Evolutionary conservation across 2,888 invertebrate species (phyloP).

Genomic region (Lampropteryx suffumata): DNA sequence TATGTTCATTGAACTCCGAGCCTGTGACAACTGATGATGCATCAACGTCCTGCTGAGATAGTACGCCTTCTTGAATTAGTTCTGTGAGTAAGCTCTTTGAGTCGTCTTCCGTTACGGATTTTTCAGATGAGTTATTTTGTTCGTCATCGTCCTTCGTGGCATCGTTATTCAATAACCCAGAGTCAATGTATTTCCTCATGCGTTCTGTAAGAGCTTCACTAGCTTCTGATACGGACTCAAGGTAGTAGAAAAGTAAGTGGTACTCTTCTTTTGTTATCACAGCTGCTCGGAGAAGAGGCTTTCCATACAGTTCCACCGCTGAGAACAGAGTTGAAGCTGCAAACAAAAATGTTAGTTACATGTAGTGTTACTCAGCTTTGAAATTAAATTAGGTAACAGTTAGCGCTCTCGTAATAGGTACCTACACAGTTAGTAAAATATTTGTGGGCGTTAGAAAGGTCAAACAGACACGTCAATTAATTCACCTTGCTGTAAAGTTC

Average conservation of each 20-base stretch:
- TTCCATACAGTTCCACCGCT: slow-evolving; percentile 85
- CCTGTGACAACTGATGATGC: slow-evolving; percentile 64
- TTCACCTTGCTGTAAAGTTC: slow-evolving; percentile 66
- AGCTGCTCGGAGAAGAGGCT: slow-evolving; percentile 80
- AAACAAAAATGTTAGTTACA: slow-evolving; percentile 46
- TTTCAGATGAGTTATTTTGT: slow-evolving; percentile 44
- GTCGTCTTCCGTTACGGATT: slow-evolving; percentile 52
- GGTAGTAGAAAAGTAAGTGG: slow-evolving; percentile 77
- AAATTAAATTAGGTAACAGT: slow-evolving; percentile 19
- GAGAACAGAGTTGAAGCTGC: slow-evolving; percentile 82
- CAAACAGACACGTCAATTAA: slow-evolving; percentile 52
- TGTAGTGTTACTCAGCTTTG: slow-evolving; percentile 3
- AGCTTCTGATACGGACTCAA: slow-evolving; percentile 76
- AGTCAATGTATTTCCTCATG: slow-evolving; percentile 77
- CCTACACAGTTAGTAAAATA: slow-evolving; percentile 40
- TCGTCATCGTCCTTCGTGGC: slow-evolving; percentile 49
- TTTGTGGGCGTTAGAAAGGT: slow-evolving; percentile 54
- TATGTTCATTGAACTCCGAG: slow-evolving; percentile 60
- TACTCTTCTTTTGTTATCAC: slow-evolving; percentile 80
- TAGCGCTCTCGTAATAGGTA: slow-evolving; percentile 23
- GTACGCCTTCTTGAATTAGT: slow-evolving; percentile 72
- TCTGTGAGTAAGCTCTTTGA: slow-evolving; percentile 71
- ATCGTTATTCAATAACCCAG: slow-evolving; percentile 68
- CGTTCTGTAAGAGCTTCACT: slow-evolving; percentile 75
- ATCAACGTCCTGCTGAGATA: slow-evolving; percentile 73